Evolutionary conservation across 2,797 vertebrate genomes (phyloP), one percentile per base, ranked within the genome.

Genomic region (Coregonus ussuriensis): DNA sequence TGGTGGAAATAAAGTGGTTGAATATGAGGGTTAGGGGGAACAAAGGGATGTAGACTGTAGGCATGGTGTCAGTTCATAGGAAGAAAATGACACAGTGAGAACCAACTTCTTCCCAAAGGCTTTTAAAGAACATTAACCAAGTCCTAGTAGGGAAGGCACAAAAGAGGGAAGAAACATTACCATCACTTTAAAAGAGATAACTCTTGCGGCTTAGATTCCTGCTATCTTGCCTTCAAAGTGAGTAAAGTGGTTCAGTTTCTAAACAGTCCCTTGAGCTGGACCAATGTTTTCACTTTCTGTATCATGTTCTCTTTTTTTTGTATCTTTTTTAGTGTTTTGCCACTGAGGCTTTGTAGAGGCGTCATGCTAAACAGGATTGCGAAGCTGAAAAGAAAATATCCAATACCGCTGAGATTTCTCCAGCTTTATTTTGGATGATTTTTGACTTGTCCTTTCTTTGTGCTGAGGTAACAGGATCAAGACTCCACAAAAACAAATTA

Each of bases 241-340:
- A 79, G 73, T n/a, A 76, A 85, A 77, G 79, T 65, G 73, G 63
- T 81, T 87, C 75, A 84, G 74, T 86, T 82, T 81, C 81, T 81
- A 81, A 87, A 89, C 80, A 83, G 67, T 91, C 88, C 89, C 88
- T 7, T 15, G 84, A 91, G 89, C 80, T 51, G 66, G 79, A 83
- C 72, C 79, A 79, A 78, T 83, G 80, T 84, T 83, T 91, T 84
- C 71, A 80, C 68, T 62, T 56, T 65, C 52, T 71, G 31, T 71
- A 63, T 74, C 65, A n/a, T 62, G 13, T 62, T 29, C 37, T 71
- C 69, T 35, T 51, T 6, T 67, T 14, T 62, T 18, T 33, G 0
- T 4, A 14, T 6, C 0, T 59, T 59, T 21, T 21, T 59, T 62
- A 0, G 7, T 63, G 59, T 68, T 68, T 68, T 33, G 6, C 15